A percentile compares a stretch with the other conserved stretches of the same genome.
Conservation (phyloP, 1,140 invertebrate genomes). For the Pogonomyrmex barbatus region DNA sequence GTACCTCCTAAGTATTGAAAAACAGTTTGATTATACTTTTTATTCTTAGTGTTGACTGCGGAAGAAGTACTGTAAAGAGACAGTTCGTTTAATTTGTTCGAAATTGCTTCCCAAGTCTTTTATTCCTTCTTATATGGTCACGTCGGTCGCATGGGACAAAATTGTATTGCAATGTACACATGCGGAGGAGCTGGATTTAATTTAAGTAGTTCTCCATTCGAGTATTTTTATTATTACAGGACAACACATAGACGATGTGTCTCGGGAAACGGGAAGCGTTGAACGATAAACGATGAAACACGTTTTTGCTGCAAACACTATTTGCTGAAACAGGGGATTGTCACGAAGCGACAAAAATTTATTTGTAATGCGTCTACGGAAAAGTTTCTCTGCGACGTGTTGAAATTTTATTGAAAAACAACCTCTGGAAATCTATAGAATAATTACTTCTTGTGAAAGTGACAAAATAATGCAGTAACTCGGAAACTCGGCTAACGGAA, state of each 20-base stretch:
- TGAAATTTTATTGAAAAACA: conserved; percentile 32
- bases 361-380: conserved; percentile 28
- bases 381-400: conserved; percentile 16
- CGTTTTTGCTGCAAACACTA: conserved; percentile 34
- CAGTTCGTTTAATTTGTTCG: conserved; percentile 36
- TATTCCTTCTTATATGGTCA: conserved; percentile 46
- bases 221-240: conserved; percentile 53
- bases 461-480: conserved; percentile 34
- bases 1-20: neutral
- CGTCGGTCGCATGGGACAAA: conserved; percentile 1
- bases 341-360: conserved; percentile 39
- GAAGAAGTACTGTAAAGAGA: neutral
- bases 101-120: conserved; percentile 34
- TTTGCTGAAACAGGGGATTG: conserved; percentile 27
- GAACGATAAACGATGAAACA: neutral
- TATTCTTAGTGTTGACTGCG: neutral
- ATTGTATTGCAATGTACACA: conserved; percentile 46
- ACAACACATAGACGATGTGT: neutral
- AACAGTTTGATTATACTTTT: conserved; percentile 10
- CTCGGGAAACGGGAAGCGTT: neutral
- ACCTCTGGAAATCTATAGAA: neutral
- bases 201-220: conserved; percentile 39
- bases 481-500: conserved; percentile 46
- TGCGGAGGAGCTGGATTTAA: conserved; percentile 40
- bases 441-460: conserved; percentile 48